phyloP scores from a whole-genome alignment of 1,140 invertebrate species.

The Drosophila pruinosa region DNA sequence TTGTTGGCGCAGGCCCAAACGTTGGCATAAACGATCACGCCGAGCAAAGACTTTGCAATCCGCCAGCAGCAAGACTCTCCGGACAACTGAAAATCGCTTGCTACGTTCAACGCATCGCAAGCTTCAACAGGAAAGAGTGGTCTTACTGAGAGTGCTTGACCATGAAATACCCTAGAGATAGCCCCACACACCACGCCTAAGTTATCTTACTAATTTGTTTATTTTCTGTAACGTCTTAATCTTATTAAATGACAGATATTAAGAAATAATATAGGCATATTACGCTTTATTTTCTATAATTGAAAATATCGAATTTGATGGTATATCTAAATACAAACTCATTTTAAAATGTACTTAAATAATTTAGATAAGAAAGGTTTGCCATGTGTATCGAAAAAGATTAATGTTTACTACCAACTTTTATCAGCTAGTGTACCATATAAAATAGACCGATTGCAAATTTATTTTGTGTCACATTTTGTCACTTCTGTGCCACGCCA shows the following conservation, averaged over 20 bases:
- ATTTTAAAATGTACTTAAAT: not conserved
- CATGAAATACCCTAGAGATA: slow-evolving; percentile 6
- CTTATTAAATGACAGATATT: too few relatives aligned
- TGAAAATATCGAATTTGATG: not conserved
- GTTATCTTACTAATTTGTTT: too few relatives aligned
- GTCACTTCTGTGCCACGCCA: not conserved
- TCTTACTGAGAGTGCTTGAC: not conserved
- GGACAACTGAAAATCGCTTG: slow-evolving; percentile 52
- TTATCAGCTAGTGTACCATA: not conserved
- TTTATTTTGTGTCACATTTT: not conserved
- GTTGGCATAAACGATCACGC: not conserved
- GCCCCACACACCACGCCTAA: too few relatives aligned
- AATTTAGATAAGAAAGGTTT: not conserved
- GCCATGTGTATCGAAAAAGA: not conserved
- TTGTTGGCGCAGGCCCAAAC: slow-evolving; percentile 13
- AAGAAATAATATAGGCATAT: not conserved
- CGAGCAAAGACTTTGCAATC: slow-evolving; percentile 11
- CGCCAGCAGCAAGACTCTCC: slow-evolving; percentile 41
- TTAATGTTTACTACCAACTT: not conserved
- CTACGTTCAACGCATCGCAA: slow-evolving; percentile 27
- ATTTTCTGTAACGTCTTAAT: too few relatives aligned
- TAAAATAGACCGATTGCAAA: not conserved
- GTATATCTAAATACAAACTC: not conserved
- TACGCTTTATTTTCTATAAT: not conserved
- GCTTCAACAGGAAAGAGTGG: slow-evolving; percentile 5